These are phyloP conservation scores for Brachyhypopomus gauderio DNA, from an alignment of 2,113 vertebrate genomes.

Conservation along the genomic window DNA sequence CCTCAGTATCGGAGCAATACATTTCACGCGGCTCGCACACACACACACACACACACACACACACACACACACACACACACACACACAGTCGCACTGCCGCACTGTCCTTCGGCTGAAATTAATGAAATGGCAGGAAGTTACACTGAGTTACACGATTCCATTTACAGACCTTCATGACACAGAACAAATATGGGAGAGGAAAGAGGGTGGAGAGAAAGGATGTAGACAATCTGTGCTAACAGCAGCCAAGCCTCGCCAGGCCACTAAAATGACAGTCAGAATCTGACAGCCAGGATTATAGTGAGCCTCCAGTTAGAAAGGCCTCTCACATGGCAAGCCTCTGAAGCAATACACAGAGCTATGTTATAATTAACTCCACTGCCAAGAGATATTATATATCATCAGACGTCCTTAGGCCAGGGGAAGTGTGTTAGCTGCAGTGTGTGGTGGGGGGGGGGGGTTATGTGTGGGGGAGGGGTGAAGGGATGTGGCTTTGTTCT, in stretches of 20 bases:
- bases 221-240: constrained; percentile 41
- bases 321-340: constrained; percentile 72
- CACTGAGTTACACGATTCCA: constrained; percentile 38
- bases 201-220: constrained; percentile 32
- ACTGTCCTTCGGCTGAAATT: constrained; percentile 32
- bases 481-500: constrained; percentile 75
- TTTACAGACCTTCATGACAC: constrained; percentile 25
- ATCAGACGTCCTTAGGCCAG: constrained; percentile 76
- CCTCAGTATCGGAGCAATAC: background rate
- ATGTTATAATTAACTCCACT: constrained; percentile 91
- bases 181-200: constrained; percentile 35
- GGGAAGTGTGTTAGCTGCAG: constrained; percentile 68
- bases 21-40: constrained; percentile 2
- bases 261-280: constrained; percentile 73
- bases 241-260: constrained; percentile 39
- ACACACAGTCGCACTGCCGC: background rate
- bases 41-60: too few relatives aligned
- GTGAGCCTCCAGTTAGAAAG: constrained; percentile 68
- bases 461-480: constrained; percentile 67
- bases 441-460: constrained; percentile 38
- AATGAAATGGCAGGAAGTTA: constrained; percentile 44
- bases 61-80: too few relatives aligned
- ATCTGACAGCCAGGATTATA: constrained; percentile 84
- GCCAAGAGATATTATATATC: constrained; percentile 89
- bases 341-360: constrained; percentile 77